Percentiles rank a stretch among this genome's conserved stretches.
phyloP scores from a whole-genome alignment of 1,140 invertebrate species.

The Drosophila grimshawi region DNA sequence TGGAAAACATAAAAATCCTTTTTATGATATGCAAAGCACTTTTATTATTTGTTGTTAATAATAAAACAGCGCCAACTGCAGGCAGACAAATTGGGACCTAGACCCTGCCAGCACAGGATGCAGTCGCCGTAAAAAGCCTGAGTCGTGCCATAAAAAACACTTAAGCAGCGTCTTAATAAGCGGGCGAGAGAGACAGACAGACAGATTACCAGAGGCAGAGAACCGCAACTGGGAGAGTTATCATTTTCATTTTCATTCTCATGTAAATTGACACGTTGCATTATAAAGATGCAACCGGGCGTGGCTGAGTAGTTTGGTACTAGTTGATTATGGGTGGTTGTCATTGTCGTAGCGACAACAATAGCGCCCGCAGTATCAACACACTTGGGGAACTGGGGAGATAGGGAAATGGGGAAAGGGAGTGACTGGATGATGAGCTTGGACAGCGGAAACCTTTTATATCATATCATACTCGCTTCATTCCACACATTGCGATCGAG shows the following conservation, averaged over 20 bases:
- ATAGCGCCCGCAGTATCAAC: constrained; percentile 2
- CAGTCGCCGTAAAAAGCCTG: constrained; percentile 25
- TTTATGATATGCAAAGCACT: constrained; percentile 56
- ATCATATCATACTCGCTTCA: constrained; percentile 36
- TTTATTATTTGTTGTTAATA: constrained; percentile 54
- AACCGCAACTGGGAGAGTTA: constrained; percentile 22
- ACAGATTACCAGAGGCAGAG: no score
- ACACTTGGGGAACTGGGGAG: neutral
- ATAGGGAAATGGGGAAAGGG: neutral
- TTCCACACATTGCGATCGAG: constrained; percentile 49
- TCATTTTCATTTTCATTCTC: constrained; percentile 35
- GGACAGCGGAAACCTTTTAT: constrained; percentile 23
- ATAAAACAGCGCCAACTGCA: constrained; percentile 20
- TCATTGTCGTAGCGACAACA: constrained; percentile 10
- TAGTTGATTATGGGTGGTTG: constrained; percentile 14
- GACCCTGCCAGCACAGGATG: constrained; percentile 21
- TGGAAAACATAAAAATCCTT: constrained; percentile 45
- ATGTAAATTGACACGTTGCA: constrained; percentile 56
- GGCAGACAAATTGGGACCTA: constrained; percentile 1
- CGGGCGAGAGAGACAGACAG: no score
- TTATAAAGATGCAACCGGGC: constrained; percentile 32
- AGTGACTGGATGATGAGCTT: neutral
- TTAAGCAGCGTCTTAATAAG: constrained; percentile 32
- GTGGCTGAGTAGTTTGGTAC: neutral
- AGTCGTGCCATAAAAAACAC: constrained; percentile 39